These are phyloP conservation scores for Euwallacea fornicatus DNA, from an alignment of 1,140 invertebrate genomes.

Conservation along the genomic window DNA sequence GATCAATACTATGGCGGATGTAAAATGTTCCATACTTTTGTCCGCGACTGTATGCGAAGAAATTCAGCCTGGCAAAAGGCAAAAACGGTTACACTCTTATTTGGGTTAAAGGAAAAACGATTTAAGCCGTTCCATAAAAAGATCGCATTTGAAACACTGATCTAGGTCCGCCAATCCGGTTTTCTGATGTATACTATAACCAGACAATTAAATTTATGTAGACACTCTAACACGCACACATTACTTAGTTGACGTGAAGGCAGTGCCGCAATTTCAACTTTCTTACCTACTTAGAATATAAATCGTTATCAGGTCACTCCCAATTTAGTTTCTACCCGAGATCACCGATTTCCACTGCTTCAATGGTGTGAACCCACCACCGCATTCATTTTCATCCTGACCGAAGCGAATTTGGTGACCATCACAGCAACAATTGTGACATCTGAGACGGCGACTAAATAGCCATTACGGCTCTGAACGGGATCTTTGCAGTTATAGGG, in stretches of 20 bases:
- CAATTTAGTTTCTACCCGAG: no score
- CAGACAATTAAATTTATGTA: slow-evolving; percentile 21
- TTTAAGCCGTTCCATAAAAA: slow-evolving; percentile 3
- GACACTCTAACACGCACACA: slow-evolving; percentile 1
- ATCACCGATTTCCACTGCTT: no score
- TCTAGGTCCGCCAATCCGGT: slow-evolving; percentile 17
- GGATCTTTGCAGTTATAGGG: slow-evolving; percentile 7
- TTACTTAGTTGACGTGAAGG: neutral
- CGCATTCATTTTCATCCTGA: no score
- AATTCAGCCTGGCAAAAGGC: no score
- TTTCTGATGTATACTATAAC: slow-evolving; percentile 17
- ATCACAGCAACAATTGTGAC: no score
- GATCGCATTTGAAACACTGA: neutral
- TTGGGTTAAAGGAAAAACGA: neutral
- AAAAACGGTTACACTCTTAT: no score
- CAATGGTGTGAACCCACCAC: no score
- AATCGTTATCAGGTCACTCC: neutral
- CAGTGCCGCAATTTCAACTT: neutral
- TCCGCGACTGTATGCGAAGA: no score
- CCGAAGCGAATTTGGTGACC: no score
- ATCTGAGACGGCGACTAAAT: no score
- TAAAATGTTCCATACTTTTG: no score
- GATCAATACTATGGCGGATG: no score
- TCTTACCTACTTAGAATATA: neutral
- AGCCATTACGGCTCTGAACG: slow-evolving; percentile 10